phyloP scores from a whole-genome alignment of 1,140 invertebrate species.

The Macrobrachium nipponense region DNA sequence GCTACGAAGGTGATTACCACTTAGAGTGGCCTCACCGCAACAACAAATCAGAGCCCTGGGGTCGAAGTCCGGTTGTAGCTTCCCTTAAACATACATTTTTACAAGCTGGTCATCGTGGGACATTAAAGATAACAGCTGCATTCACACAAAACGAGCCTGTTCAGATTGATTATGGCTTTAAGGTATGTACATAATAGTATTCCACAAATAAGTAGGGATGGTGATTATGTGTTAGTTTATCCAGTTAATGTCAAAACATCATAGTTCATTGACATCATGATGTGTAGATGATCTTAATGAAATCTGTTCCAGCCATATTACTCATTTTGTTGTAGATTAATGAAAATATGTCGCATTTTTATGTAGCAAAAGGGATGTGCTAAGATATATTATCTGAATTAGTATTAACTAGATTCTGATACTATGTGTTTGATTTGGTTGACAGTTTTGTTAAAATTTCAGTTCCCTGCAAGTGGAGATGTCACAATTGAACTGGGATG shows the following conservation, averaged over 20 bases:
- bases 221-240: too few species aligned
- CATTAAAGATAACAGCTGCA: slow-evolving; percentile 22
- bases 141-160: slow-evolving; percentile 29
- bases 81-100: slow-evolving; percentile 53
- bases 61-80: slow-evolving; percentile 39
- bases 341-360: too few species aligned
- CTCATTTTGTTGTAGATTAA: too few species aligned
- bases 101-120: slow-evolving; percentile 48
- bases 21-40: slow-evolving; percentile 47
- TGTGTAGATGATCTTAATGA: too few species aligned
- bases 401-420: too few species aligned
- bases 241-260: too few species aligned
- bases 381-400: too few species aligned
- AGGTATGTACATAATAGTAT: slow-evolving; percentile 32
- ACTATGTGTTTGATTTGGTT: not conserved
- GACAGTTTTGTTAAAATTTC: not conserved
- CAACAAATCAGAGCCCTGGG: slow-evolving; percentile 38
- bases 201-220: too few species aligned
- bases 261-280: too few species aligned
- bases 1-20: slow-evolving; percentile 56
- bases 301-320: too few species aligned
- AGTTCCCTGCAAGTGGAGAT: slow-evolving; percentile 58
- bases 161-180: slow-evolving; percentile 50
- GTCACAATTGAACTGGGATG: slow-evolving; percentile 44
- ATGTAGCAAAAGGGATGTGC: too few species aligned